Base-by-base conservation (phyloP, 2,797 vertebrate genomes). In the Gephyroberyx darwinii region DNA sequence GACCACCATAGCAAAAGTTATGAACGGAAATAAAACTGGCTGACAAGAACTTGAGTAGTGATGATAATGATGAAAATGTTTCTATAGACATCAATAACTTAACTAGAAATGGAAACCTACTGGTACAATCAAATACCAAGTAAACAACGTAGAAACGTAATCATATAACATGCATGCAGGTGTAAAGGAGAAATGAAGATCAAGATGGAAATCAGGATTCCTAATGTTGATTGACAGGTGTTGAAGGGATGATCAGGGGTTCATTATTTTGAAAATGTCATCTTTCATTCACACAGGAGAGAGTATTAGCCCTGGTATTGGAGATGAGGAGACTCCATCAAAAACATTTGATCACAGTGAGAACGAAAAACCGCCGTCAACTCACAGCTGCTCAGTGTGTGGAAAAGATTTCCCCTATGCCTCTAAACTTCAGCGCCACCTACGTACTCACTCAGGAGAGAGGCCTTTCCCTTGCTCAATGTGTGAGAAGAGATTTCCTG, bases 401-500 rank as follows among this genome's bases (percentile, higher is more conserved):
- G 90, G 90, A 0, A 92, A 92, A 83, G 90, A 91, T 78, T 93
- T 93, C 69, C 91, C 88, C 0, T 92, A 91, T 2, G 90, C 91
- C 52, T 93, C 92, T 9, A 93, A 93, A 54, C 89, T 92, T 5
- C 91, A 93, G 74, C 88, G 91, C 20, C 91, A 93, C 80, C 78
- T 92, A 30, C 90, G 92, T 3, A 92, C 91, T 3, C 92, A 93
- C 81, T 92, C 92, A 0, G 92, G 92, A 37, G 92, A 93, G 83
- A 83, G 90, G 54, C 92, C 92, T 12, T 93, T 91, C 77, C 90
- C 90, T 5, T 93, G 92, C 80, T 84, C 89, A 9, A 83, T 90
- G 87, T 93, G 92, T n/a, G 88, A 90, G 64, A 93, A 92, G 78
- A 82, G 91, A 20, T 93, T 93, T 47, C 90, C 91, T 0, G 91